Conservation (phyloP, 2,113 vertebrate genomes). For the Dipodomys spectabilis region DNA sequence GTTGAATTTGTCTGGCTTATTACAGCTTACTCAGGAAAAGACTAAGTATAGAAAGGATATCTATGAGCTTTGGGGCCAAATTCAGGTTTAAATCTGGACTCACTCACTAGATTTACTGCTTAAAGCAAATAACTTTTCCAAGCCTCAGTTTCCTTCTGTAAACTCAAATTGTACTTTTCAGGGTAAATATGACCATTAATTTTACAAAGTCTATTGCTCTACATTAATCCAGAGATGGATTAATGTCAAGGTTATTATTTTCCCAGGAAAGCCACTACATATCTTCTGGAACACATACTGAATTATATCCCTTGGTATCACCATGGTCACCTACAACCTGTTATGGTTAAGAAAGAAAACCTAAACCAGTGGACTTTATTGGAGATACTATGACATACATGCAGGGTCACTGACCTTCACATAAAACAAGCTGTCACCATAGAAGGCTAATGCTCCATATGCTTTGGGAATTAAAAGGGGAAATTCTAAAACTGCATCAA, state of each 20-base stretch:
- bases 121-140: background rate
- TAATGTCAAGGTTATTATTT: conserved; percentile 15
- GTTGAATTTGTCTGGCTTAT: conserved; percentile 12
- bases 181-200: background rate
- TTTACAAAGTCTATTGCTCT: background rate
- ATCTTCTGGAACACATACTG: conserved; percentile 10
- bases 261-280: background rate
- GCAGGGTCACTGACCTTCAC: background rate
- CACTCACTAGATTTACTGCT: background rate
- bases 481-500: background rate
- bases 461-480: background rate
- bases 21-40: background rate
- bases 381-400: background rate
- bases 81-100: background rate
- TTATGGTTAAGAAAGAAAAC: conserved; percentile 37
- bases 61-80: background rate
- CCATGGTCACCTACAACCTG: background rate
- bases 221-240: background rate
- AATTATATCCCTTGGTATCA: conserved; percentile 15
- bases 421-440: background rate
- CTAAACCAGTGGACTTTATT: background rate
- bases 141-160: background rate
- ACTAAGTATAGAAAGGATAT: background rate
- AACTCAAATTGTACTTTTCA: background rate
- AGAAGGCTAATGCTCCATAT: background rate